Percentiles rank a stretch among this genome's conserved stretches.
Evolutionary conservation across 2,113 vertebrate species (phyloP).

Genomic region (Bettongia penicillata): DNA sequence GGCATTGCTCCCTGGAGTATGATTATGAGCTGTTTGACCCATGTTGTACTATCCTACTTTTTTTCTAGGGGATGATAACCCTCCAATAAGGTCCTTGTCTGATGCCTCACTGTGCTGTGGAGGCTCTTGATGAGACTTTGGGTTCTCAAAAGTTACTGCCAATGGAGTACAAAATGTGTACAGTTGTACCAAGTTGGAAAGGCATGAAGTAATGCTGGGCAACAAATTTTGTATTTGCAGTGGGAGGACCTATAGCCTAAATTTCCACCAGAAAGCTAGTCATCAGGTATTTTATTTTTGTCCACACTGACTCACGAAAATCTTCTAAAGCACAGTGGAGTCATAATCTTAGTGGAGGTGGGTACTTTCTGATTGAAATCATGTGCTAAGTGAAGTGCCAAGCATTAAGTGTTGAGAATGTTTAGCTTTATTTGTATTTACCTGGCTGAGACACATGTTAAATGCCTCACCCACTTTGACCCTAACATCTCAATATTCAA

Average conservation of each 20-base stretch:
- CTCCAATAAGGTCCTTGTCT: neutral
- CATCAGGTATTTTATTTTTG: neutral
- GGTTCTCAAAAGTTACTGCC: neutral
- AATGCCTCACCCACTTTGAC: neutral
- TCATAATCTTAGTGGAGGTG: neutral
- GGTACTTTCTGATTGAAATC: neutral
- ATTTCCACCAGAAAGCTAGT: neutral
- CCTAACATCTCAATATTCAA: too few relatives aligned
- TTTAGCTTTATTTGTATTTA: neutral
- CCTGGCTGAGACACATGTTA: neutral
- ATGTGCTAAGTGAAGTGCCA: neutral
- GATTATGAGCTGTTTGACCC: neutral
- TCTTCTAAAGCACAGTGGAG: neutral
- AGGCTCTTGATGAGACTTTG: neutral
- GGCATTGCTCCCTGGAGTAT: neutral
- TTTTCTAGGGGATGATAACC: neutral
- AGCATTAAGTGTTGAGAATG: neutral
- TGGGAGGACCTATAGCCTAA: neutral
- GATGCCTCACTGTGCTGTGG: neutral
- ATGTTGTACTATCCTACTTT: neutral
- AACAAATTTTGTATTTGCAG: neutral
- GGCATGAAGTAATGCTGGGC: neutral
- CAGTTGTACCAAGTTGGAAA: neutral
- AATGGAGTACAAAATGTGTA: neutral
- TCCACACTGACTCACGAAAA: neutral